Conservation (phyloP, 1,140 invertebrate genomes). For the Hyles vespertilio region DNA sequence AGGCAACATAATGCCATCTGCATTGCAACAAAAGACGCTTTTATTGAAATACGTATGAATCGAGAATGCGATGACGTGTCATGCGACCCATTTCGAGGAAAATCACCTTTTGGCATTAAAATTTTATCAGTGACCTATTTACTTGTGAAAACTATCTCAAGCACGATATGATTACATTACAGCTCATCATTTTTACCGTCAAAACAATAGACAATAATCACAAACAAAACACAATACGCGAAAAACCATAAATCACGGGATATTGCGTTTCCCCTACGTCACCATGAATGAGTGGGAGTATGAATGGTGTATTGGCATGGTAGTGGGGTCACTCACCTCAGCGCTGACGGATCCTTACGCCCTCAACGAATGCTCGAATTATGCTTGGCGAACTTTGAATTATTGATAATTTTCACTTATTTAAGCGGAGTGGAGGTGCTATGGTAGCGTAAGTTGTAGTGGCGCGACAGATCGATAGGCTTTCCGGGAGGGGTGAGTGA, state of each 20-base stretch:
- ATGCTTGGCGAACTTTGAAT: conserved; percentile 34
- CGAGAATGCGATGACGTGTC: conserved; percentile 15
- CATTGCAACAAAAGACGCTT: neutral
- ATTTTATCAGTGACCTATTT: conserved; percentile 11
- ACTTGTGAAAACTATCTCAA: neutral
- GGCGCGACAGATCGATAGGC: conserved; percentile 57
- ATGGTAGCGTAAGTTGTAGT: conserved; percentile 60
- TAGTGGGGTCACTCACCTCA: conserved; percentile 39
- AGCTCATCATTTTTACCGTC: neutral
- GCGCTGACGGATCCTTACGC: conserved; percentile 1
- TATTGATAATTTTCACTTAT: conserved; percentile 31
- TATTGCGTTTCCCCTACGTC: conserved; percentile 37
- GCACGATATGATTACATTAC: neutral
- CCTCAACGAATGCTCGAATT: conserved; percentile 17
- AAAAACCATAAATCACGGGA: conserved; percentile 7
- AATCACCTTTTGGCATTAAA: conserved; percentile 23
- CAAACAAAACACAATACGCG: conserved; percentile 11
- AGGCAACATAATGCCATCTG: neutral
- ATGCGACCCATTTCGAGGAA: conserved; percentile 43
- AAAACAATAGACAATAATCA: conserved; percentile 10
- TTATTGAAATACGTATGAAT: no score
- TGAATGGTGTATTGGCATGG: conserved; percentile 7
- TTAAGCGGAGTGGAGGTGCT: conserved; percentile 49
- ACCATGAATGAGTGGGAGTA: conserved; percentile 34
- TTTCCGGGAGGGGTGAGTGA: conserved; percentile 30